phyloP scores from a whole-genome alignment of 2,888 invertebrate species.

The Cheiracanthium punctorium region DNA sequence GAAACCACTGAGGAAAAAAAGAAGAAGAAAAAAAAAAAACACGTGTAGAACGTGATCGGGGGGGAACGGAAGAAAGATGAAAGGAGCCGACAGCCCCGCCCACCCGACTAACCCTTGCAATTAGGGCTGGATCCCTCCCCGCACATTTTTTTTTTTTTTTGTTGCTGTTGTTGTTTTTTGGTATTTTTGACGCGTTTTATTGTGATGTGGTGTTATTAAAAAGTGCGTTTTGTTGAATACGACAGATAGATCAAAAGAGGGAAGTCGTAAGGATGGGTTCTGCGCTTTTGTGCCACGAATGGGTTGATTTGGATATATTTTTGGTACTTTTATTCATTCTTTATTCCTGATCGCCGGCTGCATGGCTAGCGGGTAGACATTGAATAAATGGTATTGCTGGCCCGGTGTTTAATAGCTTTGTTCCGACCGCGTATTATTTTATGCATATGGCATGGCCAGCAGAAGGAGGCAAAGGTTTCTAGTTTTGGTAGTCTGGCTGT shows the following conservation, averaged over 20 bases:
- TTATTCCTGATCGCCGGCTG: neutral
- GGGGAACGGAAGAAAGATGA: constrained; percentile 45
- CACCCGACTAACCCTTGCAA: constrained; percentile 69
- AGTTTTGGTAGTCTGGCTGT: no score
- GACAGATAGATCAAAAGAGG: constrained; percentile 16
- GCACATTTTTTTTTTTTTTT: constrained; percentile 23
- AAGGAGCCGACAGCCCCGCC: constrained; percentile 64
- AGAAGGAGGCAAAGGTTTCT: no score
- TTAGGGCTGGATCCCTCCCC: constrained; percentile 67
- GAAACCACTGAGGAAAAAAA: constrained; percentile 17
- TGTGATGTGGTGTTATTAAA: constrained; percentile 61
- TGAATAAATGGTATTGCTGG: constrained; percentile 20
- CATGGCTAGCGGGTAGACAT: neutral
- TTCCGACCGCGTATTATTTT: neutral
- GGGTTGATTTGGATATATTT: constrained; percentile 11
- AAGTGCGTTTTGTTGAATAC: constrained; percentile 33
- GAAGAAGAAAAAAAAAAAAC: constrained; percentile 20
- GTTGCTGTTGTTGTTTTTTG: no score
- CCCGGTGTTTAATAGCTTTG: neutral
- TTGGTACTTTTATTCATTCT: no score
- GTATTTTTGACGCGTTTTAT: constrained; percentile 52
- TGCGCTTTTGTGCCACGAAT: constrained; percentile 1
- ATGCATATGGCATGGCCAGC: no score
- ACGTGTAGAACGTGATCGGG: constrained; percentile 18
- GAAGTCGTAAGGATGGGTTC: neutral